These are phyloP conservation scores for Aquatica leii DNA, from an alignment of 2,888 invertebrate species.

Conservation along the genomic window DNA sequence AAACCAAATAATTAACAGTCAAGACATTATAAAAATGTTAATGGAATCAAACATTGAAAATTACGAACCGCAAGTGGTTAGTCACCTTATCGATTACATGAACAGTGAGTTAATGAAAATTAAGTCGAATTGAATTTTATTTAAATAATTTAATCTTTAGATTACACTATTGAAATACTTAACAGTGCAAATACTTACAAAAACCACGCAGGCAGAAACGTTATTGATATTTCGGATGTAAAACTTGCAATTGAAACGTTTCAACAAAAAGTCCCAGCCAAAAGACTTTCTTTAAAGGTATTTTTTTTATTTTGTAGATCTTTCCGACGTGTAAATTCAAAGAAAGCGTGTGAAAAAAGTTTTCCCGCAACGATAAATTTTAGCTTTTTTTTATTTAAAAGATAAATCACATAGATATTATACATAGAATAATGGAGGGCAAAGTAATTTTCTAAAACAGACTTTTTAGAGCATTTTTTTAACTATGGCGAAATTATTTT, in stretches of 20 bases:
- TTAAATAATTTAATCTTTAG: slow-evolving; percentile 22
- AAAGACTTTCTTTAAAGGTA: slow-evolving; percentile 24
- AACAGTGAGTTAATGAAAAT: slow-evolving; percentile 22
- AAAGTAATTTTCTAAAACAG: no score
- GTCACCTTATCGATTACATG: slow-evolving; percentile 25
- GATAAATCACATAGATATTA: no score
- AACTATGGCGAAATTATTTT: no score
- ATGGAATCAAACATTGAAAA: slow-evolving; percentile 20
- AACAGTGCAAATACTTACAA: slow-evolving; percentile 29
- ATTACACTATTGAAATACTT: slow-evolving; percentile 25
- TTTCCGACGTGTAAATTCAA: background rate
- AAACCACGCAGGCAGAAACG: slow-evolving; percentile 31
- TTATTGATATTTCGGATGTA: slow-evolving; percentile 24
- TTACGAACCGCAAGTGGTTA: slow-evolving; percentile 26
- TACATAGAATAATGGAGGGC: no score
- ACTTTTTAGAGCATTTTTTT: no score
- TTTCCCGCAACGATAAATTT: no score
- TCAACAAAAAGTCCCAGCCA: slow-evolving; percentile 1
- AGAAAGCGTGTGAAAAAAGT: background rate
- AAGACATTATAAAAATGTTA: slow-evolving; percentile 13
- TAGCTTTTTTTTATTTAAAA: no score
- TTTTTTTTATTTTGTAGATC: background rate
- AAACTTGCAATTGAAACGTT: slow-evolving; percentile 23
- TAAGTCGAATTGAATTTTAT: background rate
- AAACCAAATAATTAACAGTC: background rate